These are phyloP conservation scores for Digitonthophagus gazella DNA, from an alignment of 2,888 invertebrate species.

Conservation along the genomic window DNA sequence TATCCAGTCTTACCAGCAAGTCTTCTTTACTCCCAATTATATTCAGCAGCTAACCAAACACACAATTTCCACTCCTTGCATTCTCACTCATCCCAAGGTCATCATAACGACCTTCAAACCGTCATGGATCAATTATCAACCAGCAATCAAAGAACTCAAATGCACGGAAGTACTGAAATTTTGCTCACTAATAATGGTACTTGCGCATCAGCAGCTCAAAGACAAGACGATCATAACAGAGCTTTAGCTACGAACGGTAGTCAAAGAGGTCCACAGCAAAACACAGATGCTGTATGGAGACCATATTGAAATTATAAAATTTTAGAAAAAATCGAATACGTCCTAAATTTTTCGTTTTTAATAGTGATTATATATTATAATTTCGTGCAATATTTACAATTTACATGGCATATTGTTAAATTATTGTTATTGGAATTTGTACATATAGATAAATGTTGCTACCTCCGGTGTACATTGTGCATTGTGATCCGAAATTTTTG, in stretches of 20 bases:
- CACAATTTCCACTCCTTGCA: constrained; percentile 71
- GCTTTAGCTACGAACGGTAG: constrained; percentile 47
- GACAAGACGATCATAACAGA: constrained; percentile 57
- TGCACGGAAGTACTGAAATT: constrained; percentile 52
- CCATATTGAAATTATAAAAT: constrained; percentile 57
- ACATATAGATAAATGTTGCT: constrained; percentile 29
- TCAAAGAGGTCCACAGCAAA: constrained; percentile 61
- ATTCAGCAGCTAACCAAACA: constrained; percentile 74
- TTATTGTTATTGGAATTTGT: constrained; percentile 25
- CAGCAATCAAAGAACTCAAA: constrained; percentile 56
- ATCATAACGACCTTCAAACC: constrained; percentile 67
- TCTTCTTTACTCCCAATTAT: constrained; percentile 78
- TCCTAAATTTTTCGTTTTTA: too few relatives aligned
- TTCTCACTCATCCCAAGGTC: constrained; percentile 57
- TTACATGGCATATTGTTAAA: constrained; percentile 26
- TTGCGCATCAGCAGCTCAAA: constrained; percentile 60
- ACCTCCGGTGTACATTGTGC: constrained; percentile 23
- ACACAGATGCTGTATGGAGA: constrained; percentile 72
- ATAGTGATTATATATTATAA: not conserved
- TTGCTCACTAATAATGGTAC: constrained; percentile 59
- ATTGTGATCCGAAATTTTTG: not conserved
- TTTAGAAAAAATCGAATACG: not conserved
- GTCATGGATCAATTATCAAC: constrained; percentile 76
- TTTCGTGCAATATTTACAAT: constrained; percentile 34
- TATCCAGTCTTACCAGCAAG: constrained; percentile 80